Conservation (phyloP, 2,888 invertebrate genomes). For the Campoletis raptor region DNA sequence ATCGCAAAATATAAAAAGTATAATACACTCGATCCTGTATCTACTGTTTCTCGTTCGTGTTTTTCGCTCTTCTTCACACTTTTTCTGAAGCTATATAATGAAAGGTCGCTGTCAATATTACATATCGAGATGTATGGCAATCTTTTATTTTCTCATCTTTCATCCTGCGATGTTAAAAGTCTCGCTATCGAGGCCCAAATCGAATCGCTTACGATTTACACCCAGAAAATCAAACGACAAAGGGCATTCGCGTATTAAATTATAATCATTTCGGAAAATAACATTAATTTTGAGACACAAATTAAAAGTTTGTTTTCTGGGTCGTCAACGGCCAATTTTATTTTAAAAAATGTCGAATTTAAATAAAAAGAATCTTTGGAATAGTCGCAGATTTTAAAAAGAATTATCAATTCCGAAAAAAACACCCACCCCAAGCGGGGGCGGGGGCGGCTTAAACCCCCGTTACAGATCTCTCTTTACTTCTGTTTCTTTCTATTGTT, state of each 20-base stretch:
- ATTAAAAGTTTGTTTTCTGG: not conserved
- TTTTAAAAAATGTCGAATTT: not conserved
- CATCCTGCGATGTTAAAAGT: not conserved
- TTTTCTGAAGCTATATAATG: not conserved
- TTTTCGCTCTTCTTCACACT: not conserved
- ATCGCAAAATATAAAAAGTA: constrained; percentile 39
- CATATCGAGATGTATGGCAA: not conserved
- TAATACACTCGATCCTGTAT: constrained; percentile 24
- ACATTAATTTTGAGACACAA: not conserved
- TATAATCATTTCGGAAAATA: not conserved
- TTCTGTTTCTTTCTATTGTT: not conserved
- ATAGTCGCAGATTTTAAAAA: not conserved
- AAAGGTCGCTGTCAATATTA: not conserved
- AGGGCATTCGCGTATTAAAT: constrained; percentile 33
- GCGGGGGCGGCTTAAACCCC: not conserved
- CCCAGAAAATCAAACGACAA: constrained; percentile 6
- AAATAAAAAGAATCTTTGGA: not conserved
- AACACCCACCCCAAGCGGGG: not conserved
- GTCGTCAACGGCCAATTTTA: not conserved
- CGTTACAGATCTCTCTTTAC: not conserved
- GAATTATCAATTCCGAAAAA: not conserved
- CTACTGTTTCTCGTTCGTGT: not conserved
- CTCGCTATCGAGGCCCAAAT: not conserved
- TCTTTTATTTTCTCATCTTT: not conserved
- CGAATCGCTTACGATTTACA: not conserved